Evolutionary conservation across 2,797 vertebrate genomes (phyloP).

Genomic region (Falco berigora): DNA sequence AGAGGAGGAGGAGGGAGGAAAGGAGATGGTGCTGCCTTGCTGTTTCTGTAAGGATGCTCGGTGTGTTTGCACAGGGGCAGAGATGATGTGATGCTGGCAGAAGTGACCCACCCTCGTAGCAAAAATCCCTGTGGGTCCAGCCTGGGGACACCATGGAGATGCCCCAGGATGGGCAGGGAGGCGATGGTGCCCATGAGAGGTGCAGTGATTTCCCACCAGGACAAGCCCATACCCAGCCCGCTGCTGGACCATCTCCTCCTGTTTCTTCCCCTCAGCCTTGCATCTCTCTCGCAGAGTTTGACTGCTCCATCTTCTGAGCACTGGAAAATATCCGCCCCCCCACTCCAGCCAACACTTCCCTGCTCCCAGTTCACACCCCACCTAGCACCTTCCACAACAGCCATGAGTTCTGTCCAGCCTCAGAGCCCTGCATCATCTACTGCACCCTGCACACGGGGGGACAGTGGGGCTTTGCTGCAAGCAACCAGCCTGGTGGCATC

Average conservation of each 20-base stretch:
- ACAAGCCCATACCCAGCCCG: too few relatives aligned
- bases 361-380: not conserved
- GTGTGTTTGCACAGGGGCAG: not conserved
- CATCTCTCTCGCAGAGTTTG: not conserved
- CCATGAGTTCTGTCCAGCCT: not conserved
- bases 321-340: not conserved
- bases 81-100: rapidly evolving
- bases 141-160: rapidly evolving
- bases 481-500: rapidly evolving
- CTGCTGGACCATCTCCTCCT: not conserved
- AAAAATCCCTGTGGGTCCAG: not conserved
- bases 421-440: not conserved
- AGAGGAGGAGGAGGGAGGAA: not conserved
- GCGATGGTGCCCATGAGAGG: rapidly evolving
- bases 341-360: not conserved
- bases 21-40: not conserved
- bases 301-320: not conserved
- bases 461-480: not conserved
- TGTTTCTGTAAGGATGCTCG: not conserved
- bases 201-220: not conserved
- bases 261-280: not conserved
- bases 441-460: rapidly evolving
- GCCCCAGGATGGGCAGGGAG: not conserved
- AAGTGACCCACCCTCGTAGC: rapidly evolving
- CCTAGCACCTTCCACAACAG: not conserved